Conservation (phyloP, 2,113 vertebrate species). For the Cercocebus atys region DNA sequence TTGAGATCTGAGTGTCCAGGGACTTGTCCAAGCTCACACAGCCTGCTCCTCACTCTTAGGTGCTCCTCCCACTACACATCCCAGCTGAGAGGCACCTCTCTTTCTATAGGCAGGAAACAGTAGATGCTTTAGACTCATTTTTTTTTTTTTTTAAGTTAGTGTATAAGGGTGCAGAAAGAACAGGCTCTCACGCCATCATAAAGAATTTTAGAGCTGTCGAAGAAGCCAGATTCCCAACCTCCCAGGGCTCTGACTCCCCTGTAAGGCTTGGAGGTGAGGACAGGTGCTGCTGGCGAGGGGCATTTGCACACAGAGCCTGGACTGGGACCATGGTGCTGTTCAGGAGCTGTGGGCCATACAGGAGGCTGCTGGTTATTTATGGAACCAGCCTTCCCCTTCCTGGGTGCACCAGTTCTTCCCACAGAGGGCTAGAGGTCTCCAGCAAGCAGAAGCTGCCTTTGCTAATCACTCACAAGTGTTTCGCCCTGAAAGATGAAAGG, state of each 20-base stretch:
- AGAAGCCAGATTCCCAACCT: not conserved
- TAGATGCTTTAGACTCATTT: not conserved
- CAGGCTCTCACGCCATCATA: accelerated
- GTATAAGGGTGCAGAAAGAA: not conserved
- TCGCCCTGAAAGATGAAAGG: not conserved
- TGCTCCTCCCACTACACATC: not conserved
- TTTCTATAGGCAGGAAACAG: not conserved
- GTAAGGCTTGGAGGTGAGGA: not conserved
- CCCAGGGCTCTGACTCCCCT: not conserved
- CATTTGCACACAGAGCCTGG: not conserved
- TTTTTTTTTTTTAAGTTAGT: not conserved
- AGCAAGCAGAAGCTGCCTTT: not conserved
- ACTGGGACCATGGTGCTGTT: accelerated
- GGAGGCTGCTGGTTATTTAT: too few relatives aligned
- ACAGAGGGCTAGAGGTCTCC: not conserved
- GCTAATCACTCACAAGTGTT: not conserved
- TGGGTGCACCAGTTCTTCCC: not conserved
- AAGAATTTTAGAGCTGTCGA: not conserved
- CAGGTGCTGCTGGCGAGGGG: accelerated
- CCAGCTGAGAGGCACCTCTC: accelerated
- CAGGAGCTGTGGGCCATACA: too few relatives aligned
- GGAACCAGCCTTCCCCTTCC: not conserved
- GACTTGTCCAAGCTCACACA: not conserved
- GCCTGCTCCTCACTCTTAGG: too few relatives aligned
- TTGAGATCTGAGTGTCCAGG: not conserved